Evolutionary conservation across 2,888 invertebrate genomes (phyloP).

Genomic region (Xestia c-nigrum): DNA sequence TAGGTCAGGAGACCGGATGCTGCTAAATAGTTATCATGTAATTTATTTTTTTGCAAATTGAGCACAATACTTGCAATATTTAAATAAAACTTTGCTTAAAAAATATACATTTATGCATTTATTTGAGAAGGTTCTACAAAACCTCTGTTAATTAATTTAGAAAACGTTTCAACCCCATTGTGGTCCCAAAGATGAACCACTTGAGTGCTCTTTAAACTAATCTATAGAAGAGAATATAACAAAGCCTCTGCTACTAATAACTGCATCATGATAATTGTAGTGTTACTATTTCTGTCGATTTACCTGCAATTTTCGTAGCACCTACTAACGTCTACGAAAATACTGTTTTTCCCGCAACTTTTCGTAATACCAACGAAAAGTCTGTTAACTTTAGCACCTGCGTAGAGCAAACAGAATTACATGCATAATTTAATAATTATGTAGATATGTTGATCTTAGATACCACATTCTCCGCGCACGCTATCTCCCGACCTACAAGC

Average conservation of each 20-base stretch:
- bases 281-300: neutral
- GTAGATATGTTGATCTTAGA: neutral
- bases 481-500: slow-evolving; percentile 60
- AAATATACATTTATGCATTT: neutral
- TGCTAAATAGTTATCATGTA: neutral
- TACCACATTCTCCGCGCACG: neutral
- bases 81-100: neutral
- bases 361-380: neutral
- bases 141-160: neutral
- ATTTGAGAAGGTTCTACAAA: neutral
- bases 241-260: neutral
- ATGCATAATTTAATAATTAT: slow-evolving; percentile 8
- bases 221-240: neutral
- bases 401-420: neutral
- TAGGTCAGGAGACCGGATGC: slow-evolving; percentile 37
- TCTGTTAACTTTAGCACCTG: neutral
- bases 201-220: neutral
- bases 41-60: neutral
- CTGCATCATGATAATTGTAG: neutral
- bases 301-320: neutral
- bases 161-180: neutral
- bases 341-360: neutral
- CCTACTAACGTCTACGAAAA: neutral
- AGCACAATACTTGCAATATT: neutral
- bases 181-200: neutral